These are phyloP conservation scores for Athripsodes cinereus DNA, from an alignment of 2,888 invertebrate genomes.

Conservation along the genomic window DNA sequence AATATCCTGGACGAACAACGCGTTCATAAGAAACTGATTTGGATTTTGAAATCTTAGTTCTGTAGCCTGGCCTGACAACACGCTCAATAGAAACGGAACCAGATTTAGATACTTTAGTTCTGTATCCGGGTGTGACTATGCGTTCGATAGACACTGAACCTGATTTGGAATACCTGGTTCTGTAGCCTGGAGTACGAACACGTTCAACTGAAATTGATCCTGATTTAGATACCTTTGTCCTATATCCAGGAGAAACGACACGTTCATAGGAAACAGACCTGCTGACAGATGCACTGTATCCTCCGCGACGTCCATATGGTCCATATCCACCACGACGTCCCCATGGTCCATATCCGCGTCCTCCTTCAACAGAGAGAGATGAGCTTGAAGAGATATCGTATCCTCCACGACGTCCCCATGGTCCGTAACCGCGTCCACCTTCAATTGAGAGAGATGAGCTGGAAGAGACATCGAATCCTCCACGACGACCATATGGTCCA, in stretches of 20 bases:
- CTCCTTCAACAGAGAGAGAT: conserved; percentile 12
- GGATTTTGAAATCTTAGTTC: no score
- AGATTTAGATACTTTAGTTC: no score
- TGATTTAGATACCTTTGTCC: background rate
- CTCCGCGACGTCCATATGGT: no score
- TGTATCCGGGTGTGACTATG: no score
- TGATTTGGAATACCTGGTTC: no score
- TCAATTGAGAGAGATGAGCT: conserved; percentile 3
- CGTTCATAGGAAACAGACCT: conserved; percentile 5
- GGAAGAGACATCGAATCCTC: conserved; percentile 1
- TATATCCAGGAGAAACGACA: background rate
- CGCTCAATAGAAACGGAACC: no score
- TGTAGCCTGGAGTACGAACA: no score
- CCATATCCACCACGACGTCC: background rate
- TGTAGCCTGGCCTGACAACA: no score
- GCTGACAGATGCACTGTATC: no score
- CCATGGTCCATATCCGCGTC: conserved; percentile 5
- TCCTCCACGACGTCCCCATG: conserved; percentile 5
- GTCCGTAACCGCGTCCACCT: background rate
- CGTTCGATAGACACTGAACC: no score
- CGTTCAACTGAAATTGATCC: background rate
- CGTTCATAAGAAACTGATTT: no score
- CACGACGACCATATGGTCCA: background rate
- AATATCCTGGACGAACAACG: no score
- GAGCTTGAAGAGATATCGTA: background rate